Conservation (phyloP, 37 sponge, comb jelly and placozoan genomes). For the Eunapius fragilis region DNA sequence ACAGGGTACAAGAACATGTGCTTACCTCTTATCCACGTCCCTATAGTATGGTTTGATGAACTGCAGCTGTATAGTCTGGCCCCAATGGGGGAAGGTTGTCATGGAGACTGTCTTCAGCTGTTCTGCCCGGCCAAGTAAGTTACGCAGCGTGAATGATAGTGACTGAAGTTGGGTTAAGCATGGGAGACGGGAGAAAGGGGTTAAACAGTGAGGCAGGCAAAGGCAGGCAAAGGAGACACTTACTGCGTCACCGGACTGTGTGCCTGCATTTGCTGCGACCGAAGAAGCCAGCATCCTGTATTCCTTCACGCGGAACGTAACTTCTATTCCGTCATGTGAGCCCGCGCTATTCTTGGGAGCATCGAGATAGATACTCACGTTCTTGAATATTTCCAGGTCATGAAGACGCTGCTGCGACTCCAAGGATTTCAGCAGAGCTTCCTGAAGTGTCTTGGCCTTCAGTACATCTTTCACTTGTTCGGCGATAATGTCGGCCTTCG, state of each 20-base stretch:
- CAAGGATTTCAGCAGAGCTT: constrained; percentile 8
- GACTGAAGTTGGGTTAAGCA: constrained; percentile 28
- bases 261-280: constrained; percentile 67
- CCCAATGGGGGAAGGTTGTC: constrained; percentile 77
- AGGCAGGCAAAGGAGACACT: constrained; percentile 6
- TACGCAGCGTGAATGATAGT: constrained; percentile 39
- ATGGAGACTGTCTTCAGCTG: constrained; percentile 46
- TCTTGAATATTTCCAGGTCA: constrained; percentile 55
- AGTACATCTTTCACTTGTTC: constrained; percentile 70
- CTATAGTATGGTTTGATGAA: constrained; percentile 70
- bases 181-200: constrained; percentile 9
- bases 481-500: constrained; percentile 70
- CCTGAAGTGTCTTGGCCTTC: constrained; percentile 31
- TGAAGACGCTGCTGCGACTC: constrained; percentile 28
- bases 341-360: neutral
- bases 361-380: constrained; percentile 19
- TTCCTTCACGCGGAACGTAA: constrained; percentile 71
- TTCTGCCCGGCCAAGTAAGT: constrained; percentile 78
- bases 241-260: constrained; percentile 76
- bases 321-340: constrained; percentile 27
- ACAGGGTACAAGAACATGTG: neutral
- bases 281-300: constrained; percentile 12
- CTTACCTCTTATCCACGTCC: constrained; percentile 20
- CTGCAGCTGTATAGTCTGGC: constrained; percentile 56
- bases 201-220: neutral